A percentile compares a stretch with the other conserved stretches of the same genome.
phyloP scores from a whole-genome alignment of 2,113 vertebrate genomes.

The Etheostoma cragini region DNA sequence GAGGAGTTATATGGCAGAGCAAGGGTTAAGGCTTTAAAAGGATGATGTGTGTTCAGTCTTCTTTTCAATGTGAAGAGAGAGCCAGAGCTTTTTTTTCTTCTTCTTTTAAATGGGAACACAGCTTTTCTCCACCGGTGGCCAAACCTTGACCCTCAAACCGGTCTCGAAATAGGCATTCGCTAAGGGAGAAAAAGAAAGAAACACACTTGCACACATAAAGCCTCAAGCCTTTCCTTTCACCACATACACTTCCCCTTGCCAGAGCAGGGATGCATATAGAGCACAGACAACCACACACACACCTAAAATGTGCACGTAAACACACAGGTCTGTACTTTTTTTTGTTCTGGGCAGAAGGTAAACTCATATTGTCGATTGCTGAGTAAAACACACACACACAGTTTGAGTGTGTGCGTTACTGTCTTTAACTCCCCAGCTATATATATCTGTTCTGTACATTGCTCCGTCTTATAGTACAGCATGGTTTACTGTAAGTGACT shows the following conservation, averaged over 20 bases:
- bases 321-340: constrained; percentile 57
- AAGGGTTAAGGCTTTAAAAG: constrained; percentile 73
- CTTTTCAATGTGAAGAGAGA: constrained; percentile 68
- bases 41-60: constrained; percentile 67
- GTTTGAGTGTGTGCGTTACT: constrained; percentile 1
- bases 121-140: constrained; percentile 83
- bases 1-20: constrained; percentile 39
- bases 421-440: constrained; percentile 3
- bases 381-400: constrained; percentile 47
- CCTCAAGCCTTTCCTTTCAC: constrained; percentile 74
- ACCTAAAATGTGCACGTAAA: not conserved
- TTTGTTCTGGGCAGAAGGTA: constrained; percentile 67
- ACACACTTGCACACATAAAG: constrained; percentile 70
- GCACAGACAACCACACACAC: constrained; percentile 29
- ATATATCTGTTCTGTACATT: not conserved
- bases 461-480: not conserved
- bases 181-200: constrained; percentile 74
- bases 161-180: constrained; percentile 84
- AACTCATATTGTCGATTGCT: constrained; percentile 69
- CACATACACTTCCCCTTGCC: constrained; percentile 23
- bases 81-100: constrained; percentile 45
- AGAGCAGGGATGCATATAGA: not conserved
- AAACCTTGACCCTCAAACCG: constrained; percentile 84
- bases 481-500: not conserved
- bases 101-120: constrained; percentile 80